Conservation (phyloP, 2,888 invertebrate species). For the Clitarchus hookeri region DNA sequence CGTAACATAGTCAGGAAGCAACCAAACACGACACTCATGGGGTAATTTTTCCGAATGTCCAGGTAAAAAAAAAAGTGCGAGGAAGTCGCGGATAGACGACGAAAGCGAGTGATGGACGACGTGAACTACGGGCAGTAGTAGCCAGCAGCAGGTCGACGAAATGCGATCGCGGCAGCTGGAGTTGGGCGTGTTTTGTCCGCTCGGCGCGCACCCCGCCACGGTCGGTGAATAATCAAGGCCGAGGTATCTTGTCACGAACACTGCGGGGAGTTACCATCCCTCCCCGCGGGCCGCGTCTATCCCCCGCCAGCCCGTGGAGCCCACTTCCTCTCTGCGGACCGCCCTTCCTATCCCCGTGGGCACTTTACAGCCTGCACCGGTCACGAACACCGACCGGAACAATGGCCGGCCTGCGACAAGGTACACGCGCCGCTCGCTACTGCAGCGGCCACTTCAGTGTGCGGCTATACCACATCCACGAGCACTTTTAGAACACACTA, state of each 20-base stretch:
- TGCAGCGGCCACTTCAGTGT: no score
- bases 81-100: no score
- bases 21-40: no score
- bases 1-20: no score
- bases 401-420: slow-evolving; percentile 14
- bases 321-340: not conserved
- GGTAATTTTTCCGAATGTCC: no score
- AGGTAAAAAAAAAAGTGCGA: no score
- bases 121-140: no score
- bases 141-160: no score
- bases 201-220: not conserved
- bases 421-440: no score
- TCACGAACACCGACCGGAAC: not conserved
- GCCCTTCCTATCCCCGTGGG: not conserved
- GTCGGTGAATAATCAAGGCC: not conserved
- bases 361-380: not conserved
- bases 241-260: slow-evolving; percentile 14
- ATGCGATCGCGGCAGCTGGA: not conserved
- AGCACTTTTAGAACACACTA: no score
- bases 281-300: not conserved
- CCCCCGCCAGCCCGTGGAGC: not conserved
- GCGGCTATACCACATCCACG: no score
- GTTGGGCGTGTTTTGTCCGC: not conserved
- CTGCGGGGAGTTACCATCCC: not conserved
- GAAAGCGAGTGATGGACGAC: no score